These are phyloP conservation scores for Tetragonula carbonaria DNA, from an alignment of 2,888 invertebrate genomes.

Conservation along the genomic window DNA sequence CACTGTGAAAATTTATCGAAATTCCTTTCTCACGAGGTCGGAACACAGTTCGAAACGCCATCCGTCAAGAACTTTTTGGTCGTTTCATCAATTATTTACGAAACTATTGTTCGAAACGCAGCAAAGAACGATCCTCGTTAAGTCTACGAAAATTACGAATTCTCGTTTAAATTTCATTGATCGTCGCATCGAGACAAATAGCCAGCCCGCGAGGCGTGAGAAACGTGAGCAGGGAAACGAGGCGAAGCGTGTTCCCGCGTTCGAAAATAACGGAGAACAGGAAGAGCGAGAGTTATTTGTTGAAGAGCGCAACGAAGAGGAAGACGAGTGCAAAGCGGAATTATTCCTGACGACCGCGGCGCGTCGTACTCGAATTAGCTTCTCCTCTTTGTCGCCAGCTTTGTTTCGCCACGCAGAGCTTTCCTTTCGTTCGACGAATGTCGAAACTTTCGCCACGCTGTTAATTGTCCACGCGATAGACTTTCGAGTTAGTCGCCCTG, in stretches of 20 bases:
- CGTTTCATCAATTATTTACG: not conserved
- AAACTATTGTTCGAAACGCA: no score
- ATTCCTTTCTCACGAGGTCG: no score
- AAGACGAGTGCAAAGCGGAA: not conserved
- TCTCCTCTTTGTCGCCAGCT: constrained; percentile 34
- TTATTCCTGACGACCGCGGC: constrained; percentile 11
- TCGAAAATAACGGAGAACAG: not conserved
- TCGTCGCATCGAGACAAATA: not conserved
- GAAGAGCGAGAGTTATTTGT: not conserved
- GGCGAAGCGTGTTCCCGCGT: not conserved
- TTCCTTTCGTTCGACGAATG: not conserved
- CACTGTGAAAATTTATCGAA: no score
- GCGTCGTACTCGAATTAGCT: constrained; percentile 34
- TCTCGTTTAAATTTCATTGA: not conserved
- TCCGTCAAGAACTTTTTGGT: no score
- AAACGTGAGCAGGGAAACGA: not conserved
- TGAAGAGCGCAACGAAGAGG: not conserved
- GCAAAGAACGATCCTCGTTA: not conserved
- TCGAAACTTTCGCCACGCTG: constrained; percentile 32
- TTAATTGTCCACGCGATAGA: constrained; percentile 15
- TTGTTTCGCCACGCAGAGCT: constrained; percentile 13
- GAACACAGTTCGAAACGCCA: no score
- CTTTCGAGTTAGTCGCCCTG: not conserved
- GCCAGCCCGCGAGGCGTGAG: not conserved
- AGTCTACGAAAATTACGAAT: not conserved